Evolutionary conservation across 2,888 invertebrate species (phyloP), one percentile per base, ranked within the genome.

Genomic region (Chymomyza amoena): DNA sequence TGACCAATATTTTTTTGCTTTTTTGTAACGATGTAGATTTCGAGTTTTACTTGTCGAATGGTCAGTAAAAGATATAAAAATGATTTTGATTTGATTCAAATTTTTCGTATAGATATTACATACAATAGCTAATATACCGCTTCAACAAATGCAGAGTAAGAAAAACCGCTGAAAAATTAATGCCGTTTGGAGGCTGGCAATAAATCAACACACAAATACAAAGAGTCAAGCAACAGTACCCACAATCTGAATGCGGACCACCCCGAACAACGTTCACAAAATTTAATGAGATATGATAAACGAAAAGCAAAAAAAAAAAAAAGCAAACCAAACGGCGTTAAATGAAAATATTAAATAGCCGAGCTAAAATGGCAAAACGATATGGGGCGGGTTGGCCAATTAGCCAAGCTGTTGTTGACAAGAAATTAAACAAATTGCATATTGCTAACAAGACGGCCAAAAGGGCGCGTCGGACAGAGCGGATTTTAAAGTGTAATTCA

Each of bases 151-250:
- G 64, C 52, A 64, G 62, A 68, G 59, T 25, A 25, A 9, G 1
- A 72, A 76, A 73, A 78, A 78, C 79, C 80, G 78, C 75, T 84
- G 81, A 76, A 84, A 87, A 87, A 84, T 87, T 81, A 81, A 84
- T 81, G 83, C 73, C 84, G 72, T 80, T 83, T 81, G 82, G 70
- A 75, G 81, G 63, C 78, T 73, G 73, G 78, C 82, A 87, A 83
- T 83, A 83, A 83, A 83, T 83, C 83, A 83, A 74, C 69, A 77
- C 71, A 73, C 75, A 81, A 79, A 84, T 74, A 84, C 75, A 79
- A 64, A 52, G 32, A 32, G 32, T 32, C 32, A 32, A 28, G 39
- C 15, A 57, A 25, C 9, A 7, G 64, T 45, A 57, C 63, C 45
- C 45, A 13, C 45, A 65, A 39, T 61, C 25, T 2, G 51, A n/a